Conservation (phyloP, 2,888 invertebrate species). For the Drosophila austrosaltans region DNA sequence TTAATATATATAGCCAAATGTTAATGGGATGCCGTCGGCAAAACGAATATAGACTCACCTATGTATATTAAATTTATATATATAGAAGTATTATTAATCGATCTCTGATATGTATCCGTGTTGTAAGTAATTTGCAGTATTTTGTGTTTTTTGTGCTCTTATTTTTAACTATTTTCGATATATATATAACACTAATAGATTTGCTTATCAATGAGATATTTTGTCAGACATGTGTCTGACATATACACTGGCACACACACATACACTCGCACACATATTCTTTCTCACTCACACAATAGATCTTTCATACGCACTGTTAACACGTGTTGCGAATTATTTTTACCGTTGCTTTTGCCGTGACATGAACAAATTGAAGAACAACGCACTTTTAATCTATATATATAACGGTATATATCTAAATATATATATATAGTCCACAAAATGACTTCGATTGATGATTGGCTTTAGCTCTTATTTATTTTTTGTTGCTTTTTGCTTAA, state of each 20-base stretch:
- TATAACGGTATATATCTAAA: constrained; percentile 13
- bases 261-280: constrained; percentile 18
- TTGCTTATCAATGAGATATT: constrained; percentile 15
- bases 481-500: constrained; percentile 3
- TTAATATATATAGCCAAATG: not conserved
- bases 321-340: constrained; percentile 71
- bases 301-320: constrained; percentile 73
- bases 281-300: constrained; percentile 18
- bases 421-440: constrained; percentile 24
- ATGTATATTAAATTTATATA: not conserved
- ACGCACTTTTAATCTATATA: constrained; percentile 19
- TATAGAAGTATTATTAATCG: constrained; percentile 6
- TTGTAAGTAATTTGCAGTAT: not conserved
- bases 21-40: constrained; percentile 51
- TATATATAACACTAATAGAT: constrained; percentile 6
- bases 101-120: constrained; percentile 11
- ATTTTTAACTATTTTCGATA: constrained; percentile 22
- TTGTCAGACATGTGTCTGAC: constrained; percentile 28
- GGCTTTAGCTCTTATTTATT: not conserved
- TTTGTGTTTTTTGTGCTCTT: constrained; percentile 5
- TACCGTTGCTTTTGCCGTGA: constrained; percentile 34
- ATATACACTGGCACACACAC: constrained; percentile 19
- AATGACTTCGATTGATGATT: constrained; percentile 16
- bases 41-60: constrained; percentile 44
- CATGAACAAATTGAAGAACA: constrained; percentile 36